Base-by-base conservation (phyloP, 2,113 vertebrate species). In the Rhinolophus ferrumequinum region DNA sequence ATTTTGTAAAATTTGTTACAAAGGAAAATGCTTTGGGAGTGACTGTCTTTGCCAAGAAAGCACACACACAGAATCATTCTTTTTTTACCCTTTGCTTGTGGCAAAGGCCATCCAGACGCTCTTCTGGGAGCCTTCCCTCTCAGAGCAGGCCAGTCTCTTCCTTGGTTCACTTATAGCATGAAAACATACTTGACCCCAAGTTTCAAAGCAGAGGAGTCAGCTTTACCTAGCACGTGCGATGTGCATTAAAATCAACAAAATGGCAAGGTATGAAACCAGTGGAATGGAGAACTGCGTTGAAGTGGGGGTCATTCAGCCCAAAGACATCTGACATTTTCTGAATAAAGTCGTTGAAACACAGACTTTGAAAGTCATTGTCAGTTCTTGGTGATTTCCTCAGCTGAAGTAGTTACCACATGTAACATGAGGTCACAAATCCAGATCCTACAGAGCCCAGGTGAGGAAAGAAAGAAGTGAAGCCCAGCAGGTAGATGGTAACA, bases 11-110 rank as follows among this genome's bases (percentile, higher is more conserved):
- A 44, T 54, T 67, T 82, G 8, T 73, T 66, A 73, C 84, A 92
- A 97, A 86, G 88, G 60, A 66, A 95, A 93, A 67, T 72, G 30
- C 50, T 93, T 69, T 54, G 12, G 60, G 88, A 79, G 54, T 83
- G 28, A 24, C 30, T 76, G 2, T 58, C 84, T 83, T 62, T 95
- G 60, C 73, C 70, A 58, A 89, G 13, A n/a, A 60, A 88, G 41
- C 41, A 44, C 41, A 83, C 28, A 30, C 7, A 47, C 1, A 24
- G 38, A 84, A 58, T 35, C 54, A 24, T 52, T 93, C 67, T 50
- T 89, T 10, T 93, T 62, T 54, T 47, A n/a, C 13, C 22, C 50
- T 54, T 73, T 56, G 33, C 56, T 93, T 47, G 1, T 76, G 6
- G 19, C 44, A 73, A 22, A 94, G 73, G 11, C 62, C 93, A 6